Evolutionary conservation across 2,113 vertebrate species (phyloP).

Genomic region (Castor canadensis): DNA sequence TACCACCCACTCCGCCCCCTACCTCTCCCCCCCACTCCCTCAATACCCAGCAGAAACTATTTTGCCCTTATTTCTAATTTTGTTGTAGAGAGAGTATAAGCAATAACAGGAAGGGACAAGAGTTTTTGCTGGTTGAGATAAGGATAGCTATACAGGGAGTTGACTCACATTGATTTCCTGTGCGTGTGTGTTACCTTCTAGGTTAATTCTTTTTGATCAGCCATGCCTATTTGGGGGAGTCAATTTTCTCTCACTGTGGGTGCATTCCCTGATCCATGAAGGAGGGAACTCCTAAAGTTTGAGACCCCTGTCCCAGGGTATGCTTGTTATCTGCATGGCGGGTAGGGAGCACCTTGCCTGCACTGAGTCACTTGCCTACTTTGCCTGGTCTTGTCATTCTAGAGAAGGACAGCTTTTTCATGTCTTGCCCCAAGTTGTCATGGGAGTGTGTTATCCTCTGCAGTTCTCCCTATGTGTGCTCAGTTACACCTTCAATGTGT

Average conservation of each 20-base stretch:
- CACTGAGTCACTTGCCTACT: not conserved
- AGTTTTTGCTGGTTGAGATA: too few relatives aligned
- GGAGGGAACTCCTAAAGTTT: fast-evolving
- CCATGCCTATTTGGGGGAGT: too few relatives aligned
- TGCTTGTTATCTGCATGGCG: not conserved
- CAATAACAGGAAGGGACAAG: too few relatives aligned
- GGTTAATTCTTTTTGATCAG: too few relatives aligned
- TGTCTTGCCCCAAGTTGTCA: fast-evolving
- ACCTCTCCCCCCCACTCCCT: too few relatives aligned
- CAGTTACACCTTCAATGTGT: not conserved
- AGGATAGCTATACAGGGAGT: too few relatives aligned
- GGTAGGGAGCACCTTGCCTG: not conserved
- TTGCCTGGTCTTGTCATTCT: not conserved
- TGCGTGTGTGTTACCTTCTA: too few relatives aligned
- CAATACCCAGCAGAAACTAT: too few relatives aligned
- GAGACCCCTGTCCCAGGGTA: fast-evolving
- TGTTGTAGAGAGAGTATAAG: too few relatives aligned
- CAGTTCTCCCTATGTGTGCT: not conserved
- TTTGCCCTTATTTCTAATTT: too few relatives aligned
- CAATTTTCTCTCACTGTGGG: fast-evolving
- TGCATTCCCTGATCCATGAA: fast-evolving
- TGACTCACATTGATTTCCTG: too few relatives aligned
- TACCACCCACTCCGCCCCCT: too few relatives aligned
- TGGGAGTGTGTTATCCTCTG: not conserved
- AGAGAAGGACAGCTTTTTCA: not conserved